Base-by-base conservation (phyloP, 2,113 vertebrate species). In the Aegotheles bennettii region DNA sequence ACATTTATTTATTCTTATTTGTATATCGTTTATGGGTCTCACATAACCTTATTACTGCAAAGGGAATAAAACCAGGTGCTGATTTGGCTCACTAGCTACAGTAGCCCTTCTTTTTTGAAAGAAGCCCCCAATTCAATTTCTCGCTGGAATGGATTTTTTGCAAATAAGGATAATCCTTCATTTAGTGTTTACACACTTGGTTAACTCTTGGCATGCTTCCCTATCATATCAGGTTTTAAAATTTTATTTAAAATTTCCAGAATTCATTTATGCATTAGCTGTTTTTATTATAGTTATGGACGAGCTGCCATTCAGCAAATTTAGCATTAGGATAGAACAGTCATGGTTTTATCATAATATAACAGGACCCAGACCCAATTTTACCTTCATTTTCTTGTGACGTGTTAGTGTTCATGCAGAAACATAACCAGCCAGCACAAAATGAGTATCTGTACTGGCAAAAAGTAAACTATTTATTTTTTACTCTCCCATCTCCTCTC, bases 91-190 rank as follows among this genome's bases (percentile, higher is more conserved):
- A 89, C 63, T 86, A 63, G 86, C 76, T 59, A 70, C 53, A 70
- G 73, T 81, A 87, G 73, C 54, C 86, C 76, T 73, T 89, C 40
- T 78, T 86, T 80, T 68, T 59, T 86, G 36, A 94, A 38, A 96
- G 80, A 95, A 93, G 45, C 9, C 71, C 45, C 51, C 60, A 63
- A 18, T 96, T 95, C 91, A 97, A 96, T 97, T 96, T 97, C 86
- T 95, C 31, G 56, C 92, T 95, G 89, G 83, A 95, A 95, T 96
- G 93, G 29, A 84, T 90, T 94, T 94, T 92, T 93, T 29, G 4
- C 91, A 95, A 96, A 95, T 93, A 97, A 94, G 85, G 85, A 92
- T 96, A 96, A 96, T 96, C 95, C 85, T 92, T 93, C 95, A 95
- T 95, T 96, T 96, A 92, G 47, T 78, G 76, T 97, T 92, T 84